Base-by-base conservation (phyloP, 1,140 invertebrate species). In the Pseudomyrmex sp. region DNA sequence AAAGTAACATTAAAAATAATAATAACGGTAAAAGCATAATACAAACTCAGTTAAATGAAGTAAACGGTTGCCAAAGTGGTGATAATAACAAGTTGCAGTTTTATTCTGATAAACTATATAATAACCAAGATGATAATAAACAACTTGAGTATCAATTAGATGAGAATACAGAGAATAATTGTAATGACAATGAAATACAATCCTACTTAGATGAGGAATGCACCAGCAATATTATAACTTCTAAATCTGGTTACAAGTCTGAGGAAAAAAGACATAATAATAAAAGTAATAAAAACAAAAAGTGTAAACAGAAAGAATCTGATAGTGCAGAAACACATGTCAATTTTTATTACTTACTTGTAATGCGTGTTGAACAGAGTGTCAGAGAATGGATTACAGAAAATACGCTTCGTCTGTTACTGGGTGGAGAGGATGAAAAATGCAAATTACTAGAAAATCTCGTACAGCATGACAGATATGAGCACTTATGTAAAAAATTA, bases 381-480 rank as follows among this genome's bases (percentile, higher is more conserved):
- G 86, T 95, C 48, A 84, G 87, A 44, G 93, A 95, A 85, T 95
- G 94, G 95, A 86, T 95, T 59, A 94, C 93, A 23, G 82, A 93
- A 73, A 91, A 94, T 68, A 94, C 94, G 0, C 68, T 93, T 61
- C 79, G 84, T 65, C 92, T 94, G 82, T 76, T 95, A 63, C 89
- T 91, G 68, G 93, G 93, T 65, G 89, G 92, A 13, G 85, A 89
- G 66, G 84, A 83, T 70, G 83, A 86, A 13, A 95, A 91, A 82
- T 80, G 91, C 48, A 76, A 91, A 59, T 85, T 94, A 56, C 58
- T 91, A 46, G 89, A 94, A 72, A 92, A 88, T 62, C 70, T 93
- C 70, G 87, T 46, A 13, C 76, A 75, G 12, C 74, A 89, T 66
- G 92, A 93, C 8, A 92, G 87, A 73, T 94, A 93, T 63, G 66